These are phyloP conservation scores for Mormyrus iriodes DNA, from an alignment of 2,113 vertebrate species.

Conservation along the genomic window DNA sequence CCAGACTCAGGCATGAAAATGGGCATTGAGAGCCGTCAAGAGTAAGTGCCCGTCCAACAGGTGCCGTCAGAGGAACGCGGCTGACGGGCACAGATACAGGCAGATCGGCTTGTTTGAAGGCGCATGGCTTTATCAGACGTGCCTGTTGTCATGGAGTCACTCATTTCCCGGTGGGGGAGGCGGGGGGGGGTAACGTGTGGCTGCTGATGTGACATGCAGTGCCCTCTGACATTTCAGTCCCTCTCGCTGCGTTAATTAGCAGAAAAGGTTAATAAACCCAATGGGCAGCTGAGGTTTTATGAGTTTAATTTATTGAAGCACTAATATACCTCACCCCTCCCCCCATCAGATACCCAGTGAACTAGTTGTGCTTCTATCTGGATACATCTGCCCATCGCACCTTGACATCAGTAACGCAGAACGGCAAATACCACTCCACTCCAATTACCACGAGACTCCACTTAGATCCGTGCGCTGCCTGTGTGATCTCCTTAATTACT, in stretches of 20 bases:
- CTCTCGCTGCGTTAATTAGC: slow-evolving; percentile 27
- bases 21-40: background rate
- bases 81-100: background rate
- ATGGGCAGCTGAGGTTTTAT: slow-evolving; percentile 13
- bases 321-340: background rate
- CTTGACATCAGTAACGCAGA: slow-evolving; percentile 8
- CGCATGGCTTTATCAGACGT: background rate
- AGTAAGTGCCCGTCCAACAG: background rate
- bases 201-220: background rate
- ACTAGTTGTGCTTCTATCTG: background rate
- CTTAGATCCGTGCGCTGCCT: background rate
- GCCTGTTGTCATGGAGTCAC: background rate
- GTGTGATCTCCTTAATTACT: background rate
- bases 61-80: background rate
- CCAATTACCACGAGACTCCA: background rate
- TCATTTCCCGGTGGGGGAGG: background rate
- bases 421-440: slow-evolving; percentile 12
- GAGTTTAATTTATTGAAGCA: slow-evolving; percentile 13
- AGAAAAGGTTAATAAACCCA: slow-evolving; percentile 30
- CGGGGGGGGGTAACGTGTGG: background rate
- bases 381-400: background rate
- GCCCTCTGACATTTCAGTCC: slow-evolving; percentile 27
- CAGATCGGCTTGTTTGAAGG: background rate
- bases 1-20: background rate
- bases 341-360: background rate